phyloP scores from a whole-genome alignment of 1,140 invertebrate genomes.

The Trichonephila inaurata region DNA sequence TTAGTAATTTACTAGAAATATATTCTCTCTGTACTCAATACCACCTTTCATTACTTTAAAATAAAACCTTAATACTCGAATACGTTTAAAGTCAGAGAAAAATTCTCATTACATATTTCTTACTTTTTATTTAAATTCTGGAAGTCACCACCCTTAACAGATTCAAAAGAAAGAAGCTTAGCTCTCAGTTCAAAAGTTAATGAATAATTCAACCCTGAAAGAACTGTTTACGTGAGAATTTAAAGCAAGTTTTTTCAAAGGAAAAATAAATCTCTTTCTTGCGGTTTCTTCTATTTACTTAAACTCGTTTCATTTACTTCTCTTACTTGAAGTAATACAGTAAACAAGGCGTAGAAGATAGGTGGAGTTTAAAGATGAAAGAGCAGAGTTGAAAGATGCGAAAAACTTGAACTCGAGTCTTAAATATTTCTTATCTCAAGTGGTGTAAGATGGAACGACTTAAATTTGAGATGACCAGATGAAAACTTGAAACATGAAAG shows the following conservation, averaged over 20 bases:
- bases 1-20: no score
- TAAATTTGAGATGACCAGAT: not conserved
- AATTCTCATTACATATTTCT: not conserved
- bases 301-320: conserved; percentile 50
- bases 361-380: not conserved
- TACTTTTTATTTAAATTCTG: not conserved
- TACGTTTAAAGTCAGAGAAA: not conserved
- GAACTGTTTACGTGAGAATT: conserved; percentile 50
- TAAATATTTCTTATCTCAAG: not conserved
- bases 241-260: conserved; percentile 18
- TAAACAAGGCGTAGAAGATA: conserved; percentile 27
- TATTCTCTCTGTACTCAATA: no score
- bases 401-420: not conserved
- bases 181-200: conserved; percentile 36
- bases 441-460: not conserved
- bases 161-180: not conserved
- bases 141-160: not conserved
- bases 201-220: conserved; percentile 60
- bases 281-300: conserved; percentile 30
- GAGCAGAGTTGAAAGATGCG: not conserved
- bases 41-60: no score
- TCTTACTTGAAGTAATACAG: conserved; percentile 22
- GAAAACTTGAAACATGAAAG: no score
- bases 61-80: not conserved
- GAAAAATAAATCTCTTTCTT: conserved; percentile 13